Evolutionary conservation across 2,113 vertebrate species (phyloP).

Genomic region (Rhea pennata): DNA sequence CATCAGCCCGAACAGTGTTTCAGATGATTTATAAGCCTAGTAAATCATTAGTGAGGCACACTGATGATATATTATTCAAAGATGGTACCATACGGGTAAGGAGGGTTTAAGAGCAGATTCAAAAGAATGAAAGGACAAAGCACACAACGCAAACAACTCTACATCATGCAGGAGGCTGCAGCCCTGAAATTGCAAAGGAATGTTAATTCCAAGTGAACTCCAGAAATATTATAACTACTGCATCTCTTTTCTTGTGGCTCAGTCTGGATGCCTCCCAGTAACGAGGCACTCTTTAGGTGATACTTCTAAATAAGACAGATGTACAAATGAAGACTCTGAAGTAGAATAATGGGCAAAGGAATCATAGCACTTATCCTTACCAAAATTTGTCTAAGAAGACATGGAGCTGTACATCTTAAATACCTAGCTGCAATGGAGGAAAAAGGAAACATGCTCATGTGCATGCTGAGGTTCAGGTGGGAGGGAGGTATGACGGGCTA

Average conservation of each 20-base stretch:
- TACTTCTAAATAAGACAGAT: neutral
- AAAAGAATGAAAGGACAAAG: slow-evolving; percentile 22
- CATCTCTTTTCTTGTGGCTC: neutral
- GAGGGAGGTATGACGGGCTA: neutral
- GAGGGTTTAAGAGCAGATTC: slow-evolving; percentile 6
- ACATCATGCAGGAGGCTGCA: neutral
- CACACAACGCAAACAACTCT: neutral
- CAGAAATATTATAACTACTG: neutral
- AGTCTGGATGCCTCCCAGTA: neutral
- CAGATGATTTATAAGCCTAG: slow-evolving; percentile 66
- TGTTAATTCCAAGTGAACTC: neutral
- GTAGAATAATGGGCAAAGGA: neutral
- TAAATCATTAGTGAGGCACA: slow-evolving; percentile 50
- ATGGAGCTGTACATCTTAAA: neutral
- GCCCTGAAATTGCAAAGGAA: neutral
- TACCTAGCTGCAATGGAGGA: neutral
- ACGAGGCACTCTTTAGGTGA: neutral
- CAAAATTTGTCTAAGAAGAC: neutral
- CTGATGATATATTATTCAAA: slow-evolving; percentile 60
- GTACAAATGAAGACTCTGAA: neutral
- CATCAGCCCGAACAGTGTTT: slow-evolving; percentile 54
- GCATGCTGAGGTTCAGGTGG: neutral
- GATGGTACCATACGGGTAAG: slow-evolving; percentile 9
- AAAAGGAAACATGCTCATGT: rapidly evolving
- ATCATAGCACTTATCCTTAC: neutral